These are phyloP conservation scores for Eilema griseolum DNA, from an alignment of 2,888 invertebrate species.

Conservation along the genomic window DNA sequence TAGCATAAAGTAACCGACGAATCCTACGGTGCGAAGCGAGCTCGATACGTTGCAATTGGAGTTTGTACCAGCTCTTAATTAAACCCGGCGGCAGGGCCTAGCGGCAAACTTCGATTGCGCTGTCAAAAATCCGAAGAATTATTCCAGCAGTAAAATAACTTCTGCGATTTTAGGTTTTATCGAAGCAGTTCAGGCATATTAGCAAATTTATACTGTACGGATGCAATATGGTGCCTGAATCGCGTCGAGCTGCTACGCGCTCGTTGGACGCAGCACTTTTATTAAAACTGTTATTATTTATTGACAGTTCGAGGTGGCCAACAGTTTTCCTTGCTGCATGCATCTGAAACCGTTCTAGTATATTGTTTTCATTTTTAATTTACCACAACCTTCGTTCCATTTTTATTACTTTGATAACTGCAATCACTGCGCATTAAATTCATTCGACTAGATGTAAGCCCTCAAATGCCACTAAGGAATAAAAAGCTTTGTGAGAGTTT, in stretches of 20 bases:
- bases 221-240: conserved; percentile 79
- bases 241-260: conserved; percentile 56
- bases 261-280: conserved; percentile 76
- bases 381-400: conserved; percentile 28
- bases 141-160: conserved; percentile 84
- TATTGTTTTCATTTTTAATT: conserved; percentile 44
- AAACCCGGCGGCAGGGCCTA: conserved; percentile 77
- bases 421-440: background rate
- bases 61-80: conserved; percentile 80
- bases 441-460: too few species aligned
- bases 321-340: conserved; percentile 65
- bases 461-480: background rate
- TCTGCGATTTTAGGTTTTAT: conserved; percentile 85
- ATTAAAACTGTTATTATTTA: conserved; percentile 85
- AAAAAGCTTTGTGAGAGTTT: background rate
- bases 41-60: conserved; percentile 72
- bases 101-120: conserved; percentile 86
- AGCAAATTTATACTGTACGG: conserved; percentile 81
- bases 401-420: background rate
- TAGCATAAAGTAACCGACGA: conserved; percentile 62
- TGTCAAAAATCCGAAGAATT: conserved; percentile 87
- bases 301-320: conserved; percentile 71
- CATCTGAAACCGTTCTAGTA: conserved; percentile 45
- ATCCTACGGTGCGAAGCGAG: conserved; percentile 60
- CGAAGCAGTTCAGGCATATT: conserved; percentile 84